Evolutionary conservation across 2,888 invertebrate species (phyloP).

Genomic region (Dryocosmus kuriphilus): DNA sequence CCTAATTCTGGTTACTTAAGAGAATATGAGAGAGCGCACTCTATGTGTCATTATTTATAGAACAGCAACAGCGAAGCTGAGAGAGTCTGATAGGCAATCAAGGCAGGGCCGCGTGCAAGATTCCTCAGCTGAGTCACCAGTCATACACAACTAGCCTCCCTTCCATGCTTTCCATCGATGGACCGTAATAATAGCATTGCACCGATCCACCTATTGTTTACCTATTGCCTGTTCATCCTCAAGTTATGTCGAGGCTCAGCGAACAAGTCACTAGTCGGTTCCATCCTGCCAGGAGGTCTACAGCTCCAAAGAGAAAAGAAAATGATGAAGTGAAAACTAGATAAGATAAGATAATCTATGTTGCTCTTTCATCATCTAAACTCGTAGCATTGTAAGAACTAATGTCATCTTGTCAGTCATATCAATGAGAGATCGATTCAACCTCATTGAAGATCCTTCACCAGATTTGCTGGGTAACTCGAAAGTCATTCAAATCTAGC

Average conservation of each 20-base stretch:
- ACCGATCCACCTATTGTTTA: conserved; percentile 3
- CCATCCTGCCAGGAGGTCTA: conserved; percentile 3
- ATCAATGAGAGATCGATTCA: background rate
- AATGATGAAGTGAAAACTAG: background rate
- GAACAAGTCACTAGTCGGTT: background rate
- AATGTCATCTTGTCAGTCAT: background rate
- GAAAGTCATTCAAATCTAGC: background rate
- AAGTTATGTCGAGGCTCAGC: background rate
- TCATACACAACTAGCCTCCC: background rate
- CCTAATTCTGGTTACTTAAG: background rate
- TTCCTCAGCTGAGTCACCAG: conserved; percentile 68
- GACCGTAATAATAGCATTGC: background rate
- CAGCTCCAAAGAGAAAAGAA: too few species aligned
- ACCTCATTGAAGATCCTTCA: background rate
- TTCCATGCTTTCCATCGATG: conserved; percentile 2
- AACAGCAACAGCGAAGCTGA: background rate
- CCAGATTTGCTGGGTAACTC: background rate
- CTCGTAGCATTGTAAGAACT: background rate
- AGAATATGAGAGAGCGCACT: background rate
- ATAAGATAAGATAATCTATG: background rate
- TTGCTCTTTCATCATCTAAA: background rate
- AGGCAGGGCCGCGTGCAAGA: conserved; percentile 69
- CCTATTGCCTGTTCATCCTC: background rate
- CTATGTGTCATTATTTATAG: background rate
- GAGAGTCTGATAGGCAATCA: conserved; percentile 62